These are phyloP conservation scores for Timema podura DNA, from an alignment of 2,888 invertebrate species.

Conservation along the genomic window DNA sequence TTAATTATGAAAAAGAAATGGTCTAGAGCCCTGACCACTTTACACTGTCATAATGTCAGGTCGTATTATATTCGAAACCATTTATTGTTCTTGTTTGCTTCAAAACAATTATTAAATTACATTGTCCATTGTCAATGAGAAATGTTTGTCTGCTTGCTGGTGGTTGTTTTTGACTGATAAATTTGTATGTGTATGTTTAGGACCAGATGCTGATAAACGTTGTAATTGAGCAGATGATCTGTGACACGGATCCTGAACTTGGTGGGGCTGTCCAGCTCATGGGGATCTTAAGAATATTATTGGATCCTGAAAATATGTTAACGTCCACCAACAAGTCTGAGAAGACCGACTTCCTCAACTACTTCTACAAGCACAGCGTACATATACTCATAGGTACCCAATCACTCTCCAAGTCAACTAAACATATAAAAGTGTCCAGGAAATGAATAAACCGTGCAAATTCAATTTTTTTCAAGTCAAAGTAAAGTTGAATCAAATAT, in stretches of 20 bases:
- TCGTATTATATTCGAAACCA: no score
- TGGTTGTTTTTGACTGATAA: background rate
- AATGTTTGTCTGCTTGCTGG: no score
- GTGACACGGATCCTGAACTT: conserved; percentile 93
- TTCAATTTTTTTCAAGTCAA: background rate
- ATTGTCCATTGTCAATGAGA: no score
- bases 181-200: conserved; percentile 49
- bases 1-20: no score
- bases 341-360: conserved; percentile 96
- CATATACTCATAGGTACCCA: conserved; percentile 83
- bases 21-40: no score
- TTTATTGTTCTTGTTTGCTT: no score
- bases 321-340: conserved; percentile 90
- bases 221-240: conserved; percentile 97
- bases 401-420: background rate
- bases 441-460: no score
- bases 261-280: conserved; percentile 97
- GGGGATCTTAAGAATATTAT: conserved; percentile 85
- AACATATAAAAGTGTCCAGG: background rate
- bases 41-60: no score
- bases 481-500: background rate
- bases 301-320: conserved; percentile 98
- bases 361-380: conserved; percentile 98
- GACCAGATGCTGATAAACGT: conserved; percentile 92
- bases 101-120: no score